A percentile compares a stretch with the other conserved stretches of the same genome.
Conservation (phyloP, 2,113 vertebrate genomes). For the Orycteropus afer region DNA sequence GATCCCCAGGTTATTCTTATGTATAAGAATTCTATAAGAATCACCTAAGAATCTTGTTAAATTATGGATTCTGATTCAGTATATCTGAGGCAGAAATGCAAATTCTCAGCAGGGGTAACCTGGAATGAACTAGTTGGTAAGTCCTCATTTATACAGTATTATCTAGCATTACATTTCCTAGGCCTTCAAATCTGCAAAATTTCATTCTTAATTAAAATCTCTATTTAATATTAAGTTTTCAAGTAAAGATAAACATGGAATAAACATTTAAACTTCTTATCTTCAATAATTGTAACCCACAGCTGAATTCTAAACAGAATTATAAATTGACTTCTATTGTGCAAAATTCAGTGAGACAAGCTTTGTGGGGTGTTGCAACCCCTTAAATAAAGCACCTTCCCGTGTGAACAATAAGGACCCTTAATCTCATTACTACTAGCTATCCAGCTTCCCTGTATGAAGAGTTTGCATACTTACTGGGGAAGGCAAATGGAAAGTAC, state of each 20-base stretch:
- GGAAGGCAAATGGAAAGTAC: constrained; percentile 93
- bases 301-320: constrained; percentile 57
- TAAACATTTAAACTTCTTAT: constrained; percentile 37
- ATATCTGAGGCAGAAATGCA: neutral
- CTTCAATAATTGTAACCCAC: constrained; percentile 54
- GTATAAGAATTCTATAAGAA: too few relatives aligned
- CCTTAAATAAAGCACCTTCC: constrained; percentile 57
- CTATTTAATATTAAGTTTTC: constrained; percentile 46
- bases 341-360: constrained; percentile 36
- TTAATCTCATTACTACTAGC: constrained; percentile 50
- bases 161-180: constrained; percentile 39
- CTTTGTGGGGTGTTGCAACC: constrained; percentile 55
- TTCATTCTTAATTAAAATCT: constrained; percentile 59
- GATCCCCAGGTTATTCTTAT: too few relatives aligned
- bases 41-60: too few relatives aligned
- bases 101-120: neutral
- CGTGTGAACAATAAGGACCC: constrained; percentile 42
- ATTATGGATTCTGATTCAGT: neutral
- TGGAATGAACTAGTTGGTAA: neutral
- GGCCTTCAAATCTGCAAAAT: constrained; percentile 61
- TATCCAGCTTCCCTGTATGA: constrained; percentile 59
- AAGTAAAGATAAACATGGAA: constrained; percentile 45
- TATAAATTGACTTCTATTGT: constrained; percentile 52
- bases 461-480: constrained; percentile 93
- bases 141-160: neutral